phyloP scores from a whole-genome alignment of 2,113 vertebrate genomes.

The Cottus gobio region DNA sequence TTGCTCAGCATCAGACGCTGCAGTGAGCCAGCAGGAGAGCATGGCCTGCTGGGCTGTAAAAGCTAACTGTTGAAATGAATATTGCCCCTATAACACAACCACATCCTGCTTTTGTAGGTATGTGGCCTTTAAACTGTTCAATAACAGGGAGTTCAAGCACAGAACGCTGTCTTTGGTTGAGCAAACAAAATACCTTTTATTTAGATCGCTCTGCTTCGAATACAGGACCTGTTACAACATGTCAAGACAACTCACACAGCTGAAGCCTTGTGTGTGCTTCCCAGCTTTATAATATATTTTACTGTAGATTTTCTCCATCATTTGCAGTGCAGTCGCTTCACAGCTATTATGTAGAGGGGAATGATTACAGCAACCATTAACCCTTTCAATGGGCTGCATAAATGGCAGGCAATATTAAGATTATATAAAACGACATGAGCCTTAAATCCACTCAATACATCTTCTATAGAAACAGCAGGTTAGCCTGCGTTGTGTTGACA shows the following conservation, averaged over 20 bases:
- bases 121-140: background rate
- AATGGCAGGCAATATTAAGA: background rate
- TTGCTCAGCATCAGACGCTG: background rate
- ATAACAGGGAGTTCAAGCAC: background rate
- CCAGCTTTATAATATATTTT: background rate
- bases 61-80: background rate
- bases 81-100: background rate
- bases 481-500: background rate
- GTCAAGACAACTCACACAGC: background rate
- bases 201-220: background rate
- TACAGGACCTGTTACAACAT: background rate
- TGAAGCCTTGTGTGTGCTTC: background rate
- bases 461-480: background rate
- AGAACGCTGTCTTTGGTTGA: background rate
- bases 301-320: background rate
- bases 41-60: background rate
- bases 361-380: constrained; percentile 6
- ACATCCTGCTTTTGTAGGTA: background rate
- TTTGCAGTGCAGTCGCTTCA: background rate
- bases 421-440: no score
- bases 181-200: background rate
- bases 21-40: constrained; percentile 9
- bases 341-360: background rate
- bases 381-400: background rate
- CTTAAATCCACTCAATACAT: background rate